Evolutionary conservation across 2,797 vertebrate species (phyloP), one percentile per base, ranked within the genome.

Genomic region (Poecilia velifera): DNA sequence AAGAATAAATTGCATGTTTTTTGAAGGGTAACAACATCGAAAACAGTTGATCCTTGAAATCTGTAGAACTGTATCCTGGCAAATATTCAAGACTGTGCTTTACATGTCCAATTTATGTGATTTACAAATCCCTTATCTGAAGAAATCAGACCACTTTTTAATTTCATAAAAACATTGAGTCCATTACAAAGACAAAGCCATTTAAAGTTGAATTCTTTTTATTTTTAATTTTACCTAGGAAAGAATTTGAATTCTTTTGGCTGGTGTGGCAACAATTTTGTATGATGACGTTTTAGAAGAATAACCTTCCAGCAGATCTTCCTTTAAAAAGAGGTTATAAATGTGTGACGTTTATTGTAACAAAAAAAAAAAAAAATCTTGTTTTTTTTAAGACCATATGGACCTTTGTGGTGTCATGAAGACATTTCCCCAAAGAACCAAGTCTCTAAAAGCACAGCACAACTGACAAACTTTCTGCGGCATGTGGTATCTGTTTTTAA

Each of bases 351-450:
- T 36, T 77, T 28, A 79, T 70, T 46, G n/a, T 84, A 88, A 25
- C 1, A 39, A 25, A 4, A 39, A 75, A 16, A 39, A 75, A 16
- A 16, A 39, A 75, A 16, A 16, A 62, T n/a, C 92, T 89, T 90
- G n/a, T 72, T 45, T 72, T 72, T 72, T 72, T 46, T n/a, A 72
- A 99, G 98, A 93, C 95, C 96, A 0, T 97, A 96, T 85, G 98
- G 98, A 87, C 97, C 98, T 0, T 96, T 99, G 77, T 99, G 98
- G 98, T 98, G 97, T 93, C 98, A 99, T 66, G 98, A 99, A 93
- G 98, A 99, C 92, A 99, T 99, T 94, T 99, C 98, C 31, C 97
- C 98, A 80, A 99, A 99, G 95, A 99, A 98, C 88, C 97, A 97
- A 85, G 96, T 97, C 88, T 98, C 97, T 47, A 98, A 98, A 95